These are phyloP conservation scores for Florisuga fusca DNA, from an alignment of 2,797 vertebrate genomes.

Conservation along the genomic window DNA sequence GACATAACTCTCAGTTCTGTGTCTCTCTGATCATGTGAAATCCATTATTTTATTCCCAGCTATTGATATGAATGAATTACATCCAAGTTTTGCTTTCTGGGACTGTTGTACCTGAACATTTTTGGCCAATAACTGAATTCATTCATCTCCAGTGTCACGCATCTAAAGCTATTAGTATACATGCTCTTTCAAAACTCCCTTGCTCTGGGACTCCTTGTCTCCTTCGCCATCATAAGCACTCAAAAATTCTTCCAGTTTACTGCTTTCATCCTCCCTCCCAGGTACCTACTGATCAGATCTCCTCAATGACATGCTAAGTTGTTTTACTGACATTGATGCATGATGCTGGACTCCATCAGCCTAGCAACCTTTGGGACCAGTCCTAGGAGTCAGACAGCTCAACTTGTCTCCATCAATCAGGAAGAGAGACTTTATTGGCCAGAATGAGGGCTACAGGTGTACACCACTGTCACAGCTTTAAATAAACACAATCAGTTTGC, in stretches of 20 bases:
- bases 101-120: background rate
- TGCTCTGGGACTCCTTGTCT: constrained; percentile 33
- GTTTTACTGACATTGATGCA: constrained; percentile 67
- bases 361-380: constrained; percentile 62
- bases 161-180: constrained; percentile 45
- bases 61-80: background rate
- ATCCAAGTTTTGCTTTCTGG: constrained; percentile 2
- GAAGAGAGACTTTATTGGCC: constrained; percentile 60
- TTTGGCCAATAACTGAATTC: background rate
- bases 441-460: constrained; percentile 57
- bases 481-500: constrained; percentile 77
- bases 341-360: constrained; percentile 62
- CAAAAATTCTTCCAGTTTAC: constrained; percentile 64
- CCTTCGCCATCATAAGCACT: constrained; percentile 53
- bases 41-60: background rate
- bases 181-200: constrained; percentile 26
- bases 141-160: constrained; percentile 24
- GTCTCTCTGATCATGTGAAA: background rate
- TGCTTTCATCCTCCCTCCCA: constrained; percentile 52
- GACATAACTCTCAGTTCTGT: background rate
- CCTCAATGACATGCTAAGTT: constrained; percentile 58
- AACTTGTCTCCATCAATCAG: constrained; percentile 73
- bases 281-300: constrained; percentile 45
- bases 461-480: constrained; percentile 64
- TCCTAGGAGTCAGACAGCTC: constrained; percentile 68